Evolutionary conservation across 2,888 invertebrate species (phyloP).

Genomic region (Arrhopalites spinosus): DNA sequence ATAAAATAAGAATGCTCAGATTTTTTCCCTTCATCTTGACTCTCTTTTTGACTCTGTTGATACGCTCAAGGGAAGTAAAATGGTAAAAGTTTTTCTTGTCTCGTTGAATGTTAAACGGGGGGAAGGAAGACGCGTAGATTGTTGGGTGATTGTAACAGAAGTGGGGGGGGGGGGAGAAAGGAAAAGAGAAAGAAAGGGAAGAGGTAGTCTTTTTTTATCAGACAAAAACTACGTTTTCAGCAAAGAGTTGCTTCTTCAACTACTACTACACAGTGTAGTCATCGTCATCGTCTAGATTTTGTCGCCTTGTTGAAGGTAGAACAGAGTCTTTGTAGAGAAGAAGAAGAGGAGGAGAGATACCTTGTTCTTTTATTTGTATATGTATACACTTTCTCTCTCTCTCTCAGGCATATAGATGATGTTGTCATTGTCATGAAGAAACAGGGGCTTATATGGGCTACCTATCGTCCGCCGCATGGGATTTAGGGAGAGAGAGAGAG

Average conservation of each 20-base stretch:
- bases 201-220: slow-evolving; percentile 15
- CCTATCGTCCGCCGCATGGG: slow-evolving; percentile 19
- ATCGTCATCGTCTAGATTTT: too few relatives aligned
- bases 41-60: neutral
- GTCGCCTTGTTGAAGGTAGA: neutral
- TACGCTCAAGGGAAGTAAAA: neutral
- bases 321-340: neutral
- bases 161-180: neutral
- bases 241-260: slow-evolving; percentile 8
- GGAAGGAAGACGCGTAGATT: slow-evolving; percentile 17
- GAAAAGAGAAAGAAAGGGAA: neutral
- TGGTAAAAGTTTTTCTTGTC: neutral
- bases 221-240: slow-evolving; percentile 27
- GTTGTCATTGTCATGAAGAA: too few relatives aligned
- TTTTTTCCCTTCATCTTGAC: neutral
- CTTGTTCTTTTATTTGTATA: too few relatives aligned
- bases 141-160: slow-evolving; percentile 12
- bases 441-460: neutral
- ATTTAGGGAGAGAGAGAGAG: slow-evolving; percentile 21
- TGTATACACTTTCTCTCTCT: neutral
- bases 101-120: neutral
- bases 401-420: neutral
- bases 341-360: neutral
- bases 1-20: neutral
- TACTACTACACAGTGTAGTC: neutral